Conservation (phyloP, 2,113 vertebrate species). For the Tyrannus savana region DNA sequence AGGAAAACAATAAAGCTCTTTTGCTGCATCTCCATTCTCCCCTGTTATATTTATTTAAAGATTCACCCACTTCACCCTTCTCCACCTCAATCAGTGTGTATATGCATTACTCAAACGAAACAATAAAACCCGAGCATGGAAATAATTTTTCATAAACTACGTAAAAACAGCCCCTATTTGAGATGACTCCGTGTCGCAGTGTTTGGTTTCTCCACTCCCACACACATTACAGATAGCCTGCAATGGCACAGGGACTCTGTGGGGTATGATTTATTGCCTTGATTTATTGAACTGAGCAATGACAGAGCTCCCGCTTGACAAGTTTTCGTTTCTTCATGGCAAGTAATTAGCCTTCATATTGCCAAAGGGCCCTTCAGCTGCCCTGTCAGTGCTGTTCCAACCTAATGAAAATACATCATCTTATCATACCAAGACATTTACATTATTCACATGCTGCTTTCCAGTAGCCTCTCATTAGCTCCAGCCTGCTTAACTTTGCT, state of each 20-base stretch:
- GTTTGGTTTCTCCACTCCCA: background rate
- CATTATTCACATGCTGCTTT: constrained; percentile 54
- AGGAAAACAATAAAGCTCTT: background rate
- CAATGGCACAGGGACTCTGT: constrained; percentile 21
- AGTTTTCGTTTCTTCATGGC: constrained; percentile 70
- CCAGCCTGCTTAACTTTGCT: constrained; percentile 1
- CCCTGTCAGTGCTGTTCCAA: constrained; percentile 58
- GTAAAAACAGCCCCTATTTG: background rate
- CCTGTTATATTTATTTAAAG: background rate
- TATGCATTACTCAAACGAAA: background rate
- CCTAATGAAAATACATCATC: constrained; percentile 53
- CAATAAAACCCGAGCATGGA: background rate
- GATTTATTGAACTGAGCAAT: constrained; percentile 72
- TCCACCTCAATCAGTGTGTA: background rate
- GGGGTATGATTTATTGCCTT: constrained; percentile 66
- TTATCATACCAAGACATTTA: constrained; percentile 44
- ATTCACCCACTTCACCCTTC: background rate
- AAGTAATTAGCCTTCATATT: constrained; percentile 76
- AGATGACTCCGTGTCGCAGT: background rate
- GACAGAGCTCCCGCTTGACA: constrained; percentile 62
- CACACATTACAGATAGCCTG: background rate
- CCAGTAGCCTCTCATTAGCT: constrained; percentile 46
- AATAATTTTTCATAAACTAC: background rate
- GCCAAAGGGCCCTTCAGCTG: constrained; percentile 74
- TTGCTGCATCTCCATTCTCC: background rate